A percentile compares a stretch with the other conserved stretches of the same genome.
Evolutionary conservation across 2,113 vertebrate genomes (phyloP).

Genomic region (Zeus faber): DNA sequence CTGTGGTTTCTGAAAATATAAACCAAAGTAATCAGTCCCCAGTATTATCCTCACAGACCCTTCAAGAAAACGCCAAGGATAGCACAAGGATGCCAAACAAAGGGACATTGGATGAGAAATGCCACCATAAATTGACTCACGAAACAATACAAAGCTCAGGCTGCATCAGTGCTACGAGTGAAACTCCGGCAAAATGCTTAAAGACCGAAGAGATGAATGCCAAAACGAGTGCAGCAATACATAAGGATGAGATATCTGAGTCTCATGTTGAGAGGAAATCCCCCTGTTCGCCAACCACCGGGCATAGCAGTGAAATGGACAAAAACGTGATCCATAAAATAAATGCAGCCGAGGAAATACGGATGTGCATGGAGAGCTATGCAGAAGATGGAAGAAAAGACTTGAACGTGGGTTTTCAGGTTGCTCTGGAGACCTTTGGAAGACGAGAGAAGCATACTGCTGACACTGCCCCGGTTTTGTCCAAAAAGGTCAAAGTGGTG

Average conservation of each 20-base stretch:
- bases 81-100: constrained; percentile 11
- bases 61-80: constrained; percentile 12
- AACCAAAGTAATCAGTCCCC: constrained; percentile 37
- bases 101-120: constrained; percentile 13
- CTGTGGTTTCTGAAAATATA: constrained; percentile 36
- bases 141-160: constrained; percentile 10
- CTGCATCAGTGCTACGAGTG: constrained; percentile 9
- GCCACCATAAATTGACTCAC: neutral
- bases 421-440: constrained; percentile 52
- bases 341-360: constrained; percentile 59
- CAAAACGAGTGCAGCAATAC: constrained; percentile 13
- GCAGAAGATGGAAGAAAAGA: constrained; percentile 45
- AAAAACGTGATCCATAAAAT: constrained; percentile 62
- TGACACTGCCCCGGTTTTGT: constrained; percentile 19
- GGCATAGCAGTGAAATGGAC: constrained; percentile 24
- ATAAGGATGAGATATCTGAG: constrained; percentile 17
- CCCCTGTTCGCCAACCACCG: neutral
- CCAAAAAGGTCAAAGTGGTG: constrained; percentile 49
- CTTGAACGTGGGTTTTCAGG: constrained; percentile 43
- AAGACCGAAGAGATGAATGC: constrained; percentile 24
- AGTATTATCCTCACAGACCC: constrained; percentile 27
- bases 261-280: neutral
- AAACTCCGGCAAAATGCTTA: constrained; percentile 8
- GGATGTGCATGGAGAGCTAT: constrained; percentile 52
- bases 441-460: constrained; percentile 40